Percentiles rank a stretch among this genome's conserved stretches.
Evolutionary conservation across 2,888 invertebrate genomes (phyloP).

Genomic region (Euplagia quadripunctaria): DNA sequence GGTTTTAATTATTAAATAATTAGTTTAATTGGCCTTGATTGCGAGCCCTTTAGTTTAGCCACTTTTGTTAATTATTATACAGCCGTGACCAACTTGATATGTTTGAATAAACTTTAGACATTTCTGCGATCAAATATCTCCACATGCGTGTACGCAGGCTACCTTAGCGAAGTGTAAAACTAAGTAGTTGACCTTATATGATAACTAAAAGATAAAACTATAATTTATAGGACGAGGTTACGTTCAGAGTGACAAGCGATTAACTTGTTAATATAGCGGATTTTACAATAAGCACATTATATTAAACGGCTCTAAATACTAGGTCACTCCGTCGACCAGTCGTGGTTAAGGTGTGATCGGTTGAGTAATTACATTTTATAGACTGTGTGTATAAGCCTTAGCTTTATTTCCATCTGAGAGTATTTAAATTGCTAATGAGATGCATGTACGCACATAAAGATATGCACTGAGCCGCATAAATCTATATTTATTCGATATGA

Average conservation of each 20-base stretch:
- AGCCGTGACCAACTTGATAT: background rate
- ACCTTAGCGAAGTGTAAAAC: slow-evolving; percentile 30
- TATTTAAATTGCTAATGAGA: too few species aligned
- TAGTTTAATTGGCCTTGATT: too few species aligned
- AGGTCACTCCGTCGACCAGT: slow-evolving; percentile 28
- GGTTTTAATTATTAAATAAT: too few species aligned
- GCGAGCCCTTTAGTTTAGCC: too few species aligned
- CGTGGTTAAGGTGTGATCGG: background rate
- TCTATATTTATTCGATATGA: too few species aligned
- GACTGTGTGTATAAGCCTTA: background rate
- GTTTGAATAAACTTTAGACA: background rate
- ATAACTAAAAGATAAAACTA: slow-evolving; percentile 52
- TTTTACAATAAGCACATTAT: slow-evolving; percentile 41
- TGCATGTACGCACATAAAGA: too few species aligned
- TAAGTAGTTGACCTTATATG: slow-evolving; percentile 48
- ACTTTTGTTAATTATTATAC: background rate
- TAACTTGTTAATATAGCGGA: slow-evolving; percentile 44
- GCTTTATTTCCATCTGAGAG: too few species aligned
- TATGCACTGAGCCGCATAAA: too few species aligned
- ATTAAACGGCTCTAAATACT: slow-evolving; percentile 32
- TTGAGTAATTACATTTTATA: background rate
- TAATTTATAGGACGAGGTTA: slow-evolving; percentile 53
- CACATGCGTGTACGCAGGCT: slow-evolving; percentile 1
- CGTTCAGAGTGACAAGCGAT: slow-evolving; percentile 35
- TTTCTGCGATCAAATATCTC: background rate